A percentile compares a stretch with the other conserved stretches of the same genome.
phyloP scores from a whole-genome alignment of 2,888 invertebrate genomes.

The Junonia oenone region DNA sequence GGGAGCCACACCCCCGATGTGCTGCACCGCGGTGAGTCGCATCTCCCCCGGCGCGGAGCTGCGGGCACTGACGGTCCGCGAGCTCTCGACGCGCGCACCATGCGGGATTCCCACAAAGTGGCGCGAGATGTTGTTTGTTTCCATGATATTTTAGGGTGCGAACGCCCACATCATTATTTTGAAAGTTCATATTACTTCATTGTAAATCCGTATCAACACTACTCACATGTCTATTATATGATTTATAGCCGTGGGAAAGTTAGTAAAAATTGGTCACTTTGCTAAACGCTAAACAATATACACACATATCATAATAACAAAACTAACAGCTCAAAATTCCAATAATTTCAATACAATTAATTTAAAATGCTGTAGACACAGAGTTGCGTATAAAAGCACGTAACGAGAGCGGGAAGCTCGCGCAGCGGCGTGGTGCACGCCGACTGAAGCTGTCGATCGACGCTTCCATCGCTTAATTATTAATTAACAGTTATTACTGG shows the following conservation, averaged over 20 bases:
- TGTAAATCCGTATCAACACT: conserved; percentile 72
- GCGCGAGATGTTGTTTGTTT: conserved; percentile 65
- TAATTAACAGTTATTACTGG: conserved; percentile 70
- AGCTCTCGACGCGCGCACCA: conserved; percentile 40
- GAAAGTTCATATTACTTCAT: conserved; percentile 67
- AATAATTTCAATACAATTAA: neutral
- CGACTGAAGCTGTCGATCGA: conserved; percentile 56
- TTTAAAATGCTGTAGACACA: neutral
- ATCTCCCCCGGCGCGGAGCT: conserved; percentile 30
- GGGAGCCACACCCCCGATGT: conserved; percentile 43
- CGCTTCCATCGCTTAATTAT: conserved; percentile 67
- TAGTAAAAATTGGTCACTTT: neutral
- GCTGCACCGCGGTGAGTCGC: conserved; percentile 26
- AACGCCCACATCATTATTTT: conserved; percentile 76
- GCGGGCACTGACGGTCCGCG: conserved; percentile 36
- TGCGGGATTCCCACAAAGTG: conserved; percentile 76
- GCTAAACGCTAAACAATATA: no score
- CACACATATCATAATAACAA: neutral
- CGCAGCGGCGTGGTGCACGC: conserved; percentile 36
- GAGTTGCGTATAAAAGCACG: neutral
- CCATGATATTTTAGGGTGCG: conserved; percentile 58
- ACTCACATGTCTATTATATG: conserved; percentile 63
- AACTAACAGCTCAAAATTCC: neutral
- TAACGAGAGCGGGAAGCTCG: conserved; percentile 31
- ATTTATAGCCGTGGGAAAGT: conserved; percentile 75